These are phyloP conservation scores for Glaucomys volans DNA, from an alignment of 2,113 vertebrate species.

Conservation along the genomic window DNA sequence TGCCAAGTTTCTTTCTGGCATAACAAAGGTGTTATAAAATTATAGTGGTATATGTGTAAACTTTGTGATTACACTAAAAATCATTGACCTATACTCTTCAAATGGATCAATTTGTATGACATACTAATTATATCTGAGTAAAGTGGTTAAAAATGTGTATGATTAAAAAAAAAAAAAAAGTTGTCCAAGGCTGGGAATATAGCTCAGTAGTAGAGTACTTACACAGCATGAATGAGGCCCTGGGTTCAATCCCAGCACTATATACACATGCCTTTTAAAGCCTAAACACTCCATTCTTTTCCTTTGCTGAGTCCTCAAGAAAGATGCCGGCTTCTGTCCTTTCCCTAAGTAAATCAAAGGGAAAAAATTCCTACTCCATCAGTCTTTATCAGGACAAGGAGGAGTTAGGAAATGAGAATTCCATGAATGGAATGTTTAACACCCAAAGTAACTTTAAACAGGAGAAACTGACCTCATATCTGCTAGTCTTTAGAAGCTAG, in stretches of 20 bases:
- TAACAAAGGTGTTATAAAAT: constrained; percentile 50
- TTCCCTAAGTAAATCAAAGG: background rate
- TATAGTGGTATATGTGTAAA: background rate
- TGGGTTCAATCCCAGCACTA: background rate
- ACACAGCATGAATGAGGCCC: background rate
- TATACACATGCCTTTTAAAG: background rate
- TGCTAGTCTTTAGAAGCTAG: constrained; percentile 12
- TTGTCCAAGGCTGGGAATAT: background rate
- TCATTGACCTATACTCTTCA: background rate
- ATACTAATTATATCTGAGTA: constrained; percentile 13
- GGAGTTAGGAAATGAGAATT: constrained; percentile 34
- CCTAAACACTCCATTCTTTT: constrained; percentile 32
- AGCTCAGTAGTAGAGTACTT: background rate
- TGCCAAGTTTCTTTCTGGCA: background rate
- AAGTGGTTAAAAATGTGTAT: constrained; percentile 41
- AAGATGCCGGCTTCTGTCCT: constrained; percentile 12
- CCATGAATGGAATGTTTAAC: background rate
- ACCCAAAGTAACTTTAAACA: background rate
- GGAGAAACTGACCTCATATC: background rate
- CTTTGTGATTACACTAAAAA: constrained; percentile 21
- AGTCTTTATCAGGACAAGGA: constrained; percentile 25
- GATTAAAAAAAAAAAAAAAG: background rate
- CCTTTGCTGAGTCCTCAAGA: background rate
- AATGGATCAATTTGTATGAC: background rate
- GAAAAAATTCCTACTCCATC: background rate